Evolutionary conservation across 2,113 vertebrate genomes (phyloP).

Genomic region (Pontoporia blainvillei): DNA sequence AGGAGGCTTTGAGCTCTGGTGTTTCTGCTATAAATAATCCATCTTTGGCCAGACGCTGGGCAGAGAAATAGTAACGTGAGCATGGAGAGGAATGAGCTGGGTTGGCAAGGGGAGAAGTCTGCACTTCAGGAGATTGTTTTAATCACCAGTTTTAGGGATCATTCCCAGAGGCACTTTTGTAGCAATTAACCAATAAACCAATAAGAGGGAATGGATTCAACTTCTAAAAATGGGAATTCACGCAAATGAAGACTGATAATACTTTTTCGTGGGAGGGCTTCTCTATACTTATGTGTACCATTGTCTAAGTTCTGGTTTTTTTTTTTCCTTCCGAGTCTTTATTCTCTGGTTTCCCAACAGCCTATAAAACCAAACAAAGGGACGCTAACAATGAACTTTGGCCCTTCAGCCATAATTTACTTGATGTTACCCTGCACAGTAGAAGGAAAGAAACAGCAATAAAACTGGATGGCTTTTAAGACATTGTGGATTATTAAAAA

Average conservation of each 20-base stretch:
- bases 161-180: slow-evolving; percentile 35
- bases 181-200: slow-evolving; percentile 58
- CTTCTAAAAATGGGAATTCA: slow-evolving; percentile 44
- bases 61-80: slow-evolving; percentile 23
- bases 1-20: slow-evolving; percentile 47
- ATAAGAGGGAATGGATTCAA: slow-evolving; percentile 4
- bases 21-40: slow-evolving; percentile 70
- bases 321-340: background rate
- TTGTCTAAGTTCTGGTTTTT: slow-evolving; percentile 4
- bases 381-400: slow-evolving; percentile 24
- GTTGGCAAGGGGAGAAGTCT: background rate
- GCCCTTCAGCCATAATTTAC: background rate
- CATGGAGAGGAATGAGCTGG: background rate
- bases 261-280: background rate
- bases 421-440: background rate
- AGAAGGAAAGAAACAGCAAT: background rate
- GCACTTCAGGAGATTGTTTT: slow-evolving; percentile 23
- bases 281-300: background rate
- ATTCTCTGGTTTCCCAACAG: slow-evolving; percentile 3
- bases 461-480: background rate
- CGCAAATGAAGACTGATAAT: background rate
- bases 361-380: slow-evolving; percentile 20
- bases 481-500: background rate
- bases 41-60: slow-evolving; percentile 13
- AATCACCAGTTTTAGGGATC: slow-evolving; percentile 33